A percentile compares a stretch with the other conserved stretches of the same genome.
phyloP scores from a whole-genome alignment of 1,140 invertebrate species.

The Branchinecta lynchi region DNA sequence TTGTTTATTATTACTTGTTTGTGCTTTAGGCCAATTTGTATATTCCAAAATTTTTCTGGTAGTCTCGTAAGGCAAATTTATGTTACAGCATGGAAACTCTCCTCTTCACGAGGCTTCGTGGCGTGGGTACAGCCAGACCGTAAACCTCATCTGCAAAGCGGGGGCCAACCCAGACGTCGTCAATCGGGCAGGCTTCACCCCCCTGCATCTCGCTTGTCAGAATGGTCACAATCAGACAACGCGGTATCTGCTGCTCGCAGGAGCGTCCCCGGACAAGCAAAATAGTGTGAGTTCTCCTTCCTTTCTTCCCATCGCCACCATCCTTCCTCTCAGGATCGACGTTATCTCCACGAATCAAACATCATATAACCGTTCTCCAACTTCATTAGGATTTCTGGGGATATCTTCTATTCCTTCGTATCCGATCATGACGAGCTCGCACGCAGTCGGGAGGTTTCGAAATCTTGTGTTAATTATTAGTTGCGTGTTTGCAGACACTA shows the following conservation, averaged over 20 bases:
- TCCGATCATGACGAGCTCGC: no score
- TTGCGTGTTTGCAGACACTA: no score
- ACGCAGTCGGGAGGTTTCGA: no score
- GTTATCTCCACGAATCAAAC: no score
- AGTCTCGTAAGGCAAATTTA: background rate
- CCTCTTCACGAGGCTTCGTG: conserved; percentile 83
- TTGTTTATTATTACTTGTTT: no score
- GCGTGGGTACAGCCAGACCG: conserved; percentile 77
- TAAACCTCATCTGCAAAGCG: conserved; percentile 50
- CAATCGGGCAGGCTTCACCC: conserved; percentile 76
- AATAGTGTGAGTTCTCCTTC: conserved; percentile 58
- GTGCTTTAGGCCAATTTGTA: no score
- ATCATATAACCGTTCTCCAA: no score
- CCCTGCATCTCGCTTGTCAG: conserved; percentile 86
- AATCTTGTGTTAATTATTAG: no score
- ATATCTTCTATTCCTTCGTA: no score
- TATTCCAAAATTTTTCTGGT: no score
- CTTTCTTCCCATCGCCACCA: conserved; percentile 11
- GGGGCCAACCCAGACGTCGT: conserved; percentile 52
- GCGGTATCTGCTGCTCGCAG: conserved; percentile 66
- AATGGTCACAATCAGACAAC: conserved; percentile 93
- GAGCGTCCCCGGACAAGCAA: conserved; percentile 69
- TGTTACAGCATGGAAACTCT: conserved; percentile 69
- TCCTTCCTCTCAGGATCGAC: conserved; percentile 13
- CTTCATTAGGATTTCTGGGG: no score